Percentiles rank a stretch among this genome's conserved stretches.
Conservation (phyloP, 2,113 vertebrate genomes). For the Solenodon paradoxus region DNA sequence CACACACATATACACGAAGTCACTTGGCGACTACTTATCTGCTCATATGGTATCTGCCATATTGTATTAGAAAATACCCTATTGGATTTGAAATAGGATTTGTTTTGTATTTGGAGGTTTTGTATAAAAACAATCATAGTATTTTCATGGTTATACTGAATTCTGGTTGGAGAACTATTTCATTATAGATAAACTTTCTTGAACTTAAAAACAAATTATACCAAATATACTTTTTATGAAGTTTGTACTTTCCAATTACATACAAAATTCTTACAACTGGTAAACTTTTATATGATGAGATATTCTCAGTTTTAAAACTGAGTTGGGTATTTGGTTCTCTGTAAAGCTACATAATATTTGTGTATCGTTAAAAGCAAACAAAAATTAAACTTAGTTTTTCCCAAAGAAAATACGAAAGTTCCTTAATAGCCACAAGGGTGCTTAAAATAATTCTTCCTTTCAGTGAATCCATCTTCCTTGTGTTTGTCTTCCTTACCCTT, state of each 20-base stretch:
- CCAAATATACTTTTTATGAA: not conserved
- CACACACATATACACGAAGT: not conserved
- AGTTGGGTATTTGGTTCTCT: constrained; percentile 5
- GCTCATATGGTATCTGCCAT: not conserved
- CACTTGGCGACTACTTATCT: not conserved
- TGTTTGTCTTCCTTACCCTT: not conserved
- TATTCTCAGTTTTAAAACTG: constrained; percentile 47
- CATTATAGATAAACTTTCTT: constrained; percentile 10
- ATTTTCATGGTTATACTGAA: constrained; percentile 45
- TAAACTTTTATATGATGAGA: not conserved
- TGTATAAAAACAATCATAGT: constrained; percentile 9
- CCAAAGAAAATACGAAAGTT: not conserved
- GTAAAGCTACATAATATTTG: not conserved
- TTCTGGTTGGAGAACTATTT: constrained; percentile 13
- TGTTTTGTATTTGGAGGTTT: constrained; percentile 16
- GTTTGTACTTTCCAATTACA: not conserved
- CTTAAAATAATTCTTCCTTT: not conserved
- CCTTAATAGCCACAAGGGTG: not conserved
- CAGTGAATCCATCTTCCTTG: not conserved
- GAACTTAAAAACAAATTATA: constrained; percentile 22
- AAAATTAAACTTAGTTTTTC: not conserved
- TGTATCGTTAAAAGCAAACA: not conserved
- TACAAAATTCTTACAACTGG: not conserved
- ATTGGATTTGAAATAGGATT: constrained; percentile 19
- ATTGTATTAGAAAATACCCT: not conserved